Conservation (phyloP, 2,888 invertebrate genomes). For the Alviniconcha strummeri region DNA sequence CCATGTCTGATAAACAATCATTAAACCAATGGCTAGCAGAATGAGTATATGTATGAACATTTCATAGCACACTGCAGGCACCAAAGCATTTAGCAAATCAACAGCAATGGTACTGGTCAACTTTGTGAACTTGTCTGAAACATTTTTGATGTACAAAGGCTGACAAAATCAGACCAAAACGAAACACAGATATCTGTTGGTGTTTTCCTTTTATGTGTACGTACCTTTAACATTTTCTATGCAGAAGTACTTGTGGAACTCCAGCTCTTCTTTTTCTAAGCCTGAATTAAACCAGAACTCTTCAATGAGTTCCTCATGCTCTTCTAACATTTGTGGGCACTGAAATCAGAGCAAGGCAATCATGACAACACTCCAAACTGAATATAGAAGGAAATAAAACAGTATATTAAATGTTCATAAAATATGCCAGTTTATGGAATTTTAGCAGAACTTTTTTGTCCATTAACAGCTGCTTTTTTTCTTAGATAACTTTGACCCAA, state of each 20-base stretch:
- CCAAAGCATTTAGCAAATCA: too few species aligned
- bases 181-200: not conserved
- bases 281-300: slow-evolving; percentile 89
- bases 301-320: slow-evolving; percentile 87
- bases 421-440: too few species aligned
- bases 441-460: too few species aligned
- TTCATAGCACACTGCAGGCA: too few species aligned
- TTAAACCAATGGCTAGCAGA: too few species aligned
- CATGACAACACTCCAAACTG: not conserved
- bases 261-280: slow-evolving; percentile 76
- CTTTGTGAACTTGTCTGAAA: not conserved
- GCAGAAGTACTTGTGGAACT: slow-evolving; percentile 86
- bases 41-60: too few species aligned
- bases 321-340: slow-evolving; percentile 89
- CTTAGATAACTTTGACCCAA: too few species aligned
- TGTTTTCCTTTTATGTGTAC: too few species aligned
- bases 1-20: too few species aligned
- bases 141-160: not conserved
- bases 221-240: slow-evolving; percentile 81
- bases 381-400: not conserved
- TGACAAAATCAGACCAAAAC: not conserved
- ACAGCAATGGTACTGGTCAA: not conserved
- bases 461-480: too few species aligned
- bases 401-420: not conserved
- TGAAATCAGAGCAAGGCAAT: slow-evolving; percentile 72